These are phyloP conservation scores for Brachionus koreanus DNA, from an alignment of 1,140 invertebrate species.

Conservation along the genomic window DNA sequence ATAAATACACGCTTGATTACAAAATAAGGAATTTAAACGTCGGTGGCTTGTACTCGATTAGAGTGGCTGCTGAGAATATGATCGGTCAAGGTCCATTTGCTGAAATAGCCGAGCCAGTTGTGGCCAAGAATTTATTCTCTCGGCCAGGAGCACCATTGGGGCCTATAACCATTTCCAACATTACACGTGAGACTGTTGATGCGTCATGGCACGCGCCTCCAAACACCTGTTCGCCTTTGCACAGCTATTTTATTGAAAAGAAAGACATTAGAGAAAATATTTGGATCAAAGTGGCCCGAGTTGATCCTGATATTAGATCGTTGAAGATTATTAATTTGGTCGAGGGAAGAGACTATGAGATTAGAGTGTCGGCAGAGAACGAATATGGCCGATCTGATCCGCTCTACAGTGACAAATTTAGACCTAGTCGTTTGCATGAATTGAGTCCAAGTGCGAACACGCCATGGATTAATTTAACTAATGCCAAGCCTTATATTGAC, in stretches of 20 bases:
- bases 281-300: constrained; percentile 85
- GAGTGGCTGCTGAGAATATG: constrained; percentile 39
- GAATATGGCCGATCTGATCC: constrained; percentile 90
- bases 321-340: constrained; percentile 76
- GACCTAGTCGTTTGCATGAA: constrained; percentile 72
- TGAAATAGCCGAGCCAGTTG: background rate
- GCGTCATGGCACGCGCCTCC: constrained; percentile 86
- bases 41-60: constrained; percentile 14
- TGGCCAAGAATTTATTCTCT: constrained; percentile 4
- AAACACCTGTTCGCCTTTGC: constrained; percentile 93
- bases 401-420: constrained; percentile 78
- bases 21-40: background rate
- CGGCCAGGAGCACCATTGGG: constrained; percentile 84
- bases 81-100: background rate
- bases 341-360: constrained; percentile 92
- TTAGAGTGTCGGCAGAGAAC: constrained; percentile 90
- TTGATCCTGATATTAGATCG: constrained; percentile 80
- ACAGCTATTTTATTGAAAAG: constrained; percentile 95
- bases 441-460: constrained; percentile 18
- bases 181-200: constrained; percentile 89
- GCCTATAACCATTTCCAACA: constrained; percentile 83
- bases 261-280: constrained; percentile 83
- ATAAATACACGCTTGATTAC: constrained; percentile 28
- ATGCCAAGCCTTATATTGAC: constrained; percentile 40
- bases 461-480: constrained; percentile 38